Evolutionary conservation across 2,888 invertebrate species (phyloP), one percentile per base, ranked within the genome.

Genomic region (Selenia dentaria): DNA sequence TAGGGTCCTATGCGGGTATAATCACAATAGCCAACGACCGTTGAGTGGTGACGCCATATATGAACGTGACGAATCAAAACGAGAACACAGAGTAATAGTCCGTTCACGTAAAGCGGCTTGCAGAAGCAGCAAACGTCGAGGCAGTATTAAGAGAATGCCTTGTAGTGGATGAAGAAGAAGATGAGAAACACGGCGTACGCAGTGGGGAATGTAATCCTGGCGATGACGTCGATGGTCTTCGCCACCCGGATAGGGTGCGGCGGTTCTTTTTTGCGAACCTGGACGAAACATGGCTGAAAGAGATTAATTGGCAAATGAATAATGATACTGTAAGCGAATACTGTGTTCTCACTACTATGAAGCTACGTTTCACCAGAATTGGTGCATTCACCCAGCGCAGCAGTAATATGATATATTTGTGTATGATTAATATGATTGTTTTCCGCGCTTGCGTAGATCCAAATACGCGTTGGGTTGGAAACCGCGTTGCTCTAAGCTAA

Each of bases 101-200:
- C 69, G 62, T 75, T 70, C 68, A 72, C 73, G 64, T 63, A 58
- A 82, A 79, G 80, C 79, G 62, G 74, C 70, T 70, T 65, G 72
- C 70, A 62, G 69, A 57, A 62, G 69, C 68, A 50, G 59, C 54
- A 49, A 47, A 62, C 50, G 62, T 58, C 42, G 60, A 72, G 79
- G 76, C 79, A 77, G 80, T 80, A 91, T 92, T 94, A 93, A 89
- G 93, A 93, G 81, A 95, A 95, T 90, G 95, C 96, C 89, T 96
- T 96, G 92, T 97, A 97, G 92, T 96, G 96, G 77, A 97, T 96
- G 92, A 98, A 98, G 93, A 98, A 98, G 92, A 97, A 97, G 83
- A 97, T 95, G 75, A 98, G 94, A 92, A 98, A 98, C 82, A 97
- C 94, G 79, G 96, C 95, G 90, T 96, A 98, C 76, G 97, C 97